Evolutionary conservation across 2,797 vertebrate genomes (phyloP).

Genomic region (Coracias cyanogaster): DNA sequence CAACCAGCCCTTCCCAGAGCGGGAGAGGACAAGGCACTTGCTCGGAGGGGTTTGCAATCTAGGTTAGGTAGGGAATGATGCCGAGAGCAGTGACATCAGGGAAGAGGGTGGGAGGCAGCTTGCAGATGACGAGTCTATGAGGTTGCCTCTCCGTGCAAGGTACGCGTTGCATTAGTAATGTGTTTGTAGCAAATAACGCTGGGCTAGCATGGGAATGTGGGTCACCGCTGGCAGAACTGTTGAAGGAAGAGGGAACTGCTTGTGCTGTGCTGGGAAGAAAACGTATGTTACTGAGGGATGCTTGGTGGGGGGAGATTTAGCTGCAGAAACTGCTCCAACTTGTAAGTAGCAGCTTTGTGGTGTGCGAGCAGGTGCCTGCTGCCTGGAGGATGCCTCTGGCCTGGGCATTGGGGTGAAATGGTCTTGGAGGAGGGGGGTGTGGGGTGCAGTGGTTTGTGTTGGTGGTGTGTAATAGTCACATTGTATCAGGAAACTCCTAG

Average conservation of each 20-base stretch:
- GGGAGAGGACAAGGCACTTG: not conserved
- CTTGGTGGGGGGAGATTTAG: not conserved
- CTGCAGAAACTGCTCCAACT: not conserved
- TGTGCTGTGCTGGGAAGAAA: conserved; percentile 13
- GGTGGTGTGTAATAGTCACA: accelerated
- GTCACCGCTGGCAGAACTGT: conserved; percentile 39
- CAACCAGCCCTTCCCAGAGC: not conserved
- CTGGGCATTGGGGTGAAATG: accelerated
- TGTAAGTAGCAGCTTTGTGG: not conserved
- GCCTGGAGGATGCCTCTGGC: not conserved
- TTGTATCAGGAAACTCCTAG: accelerated
- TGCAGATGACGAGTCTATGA: conserved; percentile 31
- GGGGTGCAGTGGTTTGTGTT: not conserved
- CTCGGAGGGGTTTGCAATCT: conserved; percentile 45
- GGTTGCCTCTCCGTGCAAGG: conserved; percentile 44
- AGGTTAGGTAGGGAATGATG: conserved; percentile 42
- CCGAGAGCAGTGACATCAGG: conserved; percentile 27
- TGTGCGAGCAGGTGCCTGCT: accelerated
- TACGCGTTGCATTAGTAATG: conserved; percentile 40
- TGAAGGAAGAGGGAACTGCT: conserved; percentile 35
- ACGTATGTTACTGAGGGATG: not conserved
- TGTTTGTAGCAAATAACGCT: conserved; percentile 59
- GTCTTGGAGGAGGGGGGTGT: not conserved
- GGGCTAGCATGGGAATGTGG: conserved; percentile 68
- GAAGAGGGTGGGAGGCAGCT: conserved; percentile 47